Conservation (phyloP, 2,888 invertebrate species). For the Clivina fossor region DNA sequence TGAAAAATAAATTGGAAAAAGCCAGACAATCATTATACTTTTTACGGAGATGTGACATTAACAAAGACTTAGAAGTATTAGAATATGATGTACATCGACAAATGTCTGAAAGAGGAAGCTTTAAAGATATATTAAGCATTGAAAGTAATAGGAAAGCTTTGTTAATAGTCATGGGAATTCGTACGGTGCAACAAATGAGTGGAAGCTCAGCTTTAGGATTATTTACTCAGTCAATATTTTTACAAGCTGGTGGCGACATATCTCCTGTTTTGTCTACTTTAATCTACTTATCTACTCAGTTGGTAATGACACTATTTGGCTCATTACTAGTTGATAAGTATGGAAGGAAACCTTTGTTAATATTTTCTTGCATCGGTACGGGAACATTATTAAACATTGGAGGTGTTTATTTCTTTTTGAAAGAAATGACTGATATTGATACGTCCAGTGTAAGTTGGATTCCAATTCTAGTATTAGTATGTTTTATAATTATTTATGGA, state of each 20-base stretch:
- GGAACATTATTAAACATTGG: conserved; percentile 30
- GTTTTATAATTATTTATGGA: conserved; percentile 40
- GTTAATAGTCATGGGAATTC: conserved; percentile 59
- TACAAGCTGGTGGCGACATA: conserved; percentile 46
- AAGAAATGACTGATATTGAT: conserved; percentile 40
- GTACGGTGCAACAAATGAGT: conserved; percentile 46
- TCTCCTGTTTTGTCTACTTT: conserved; percentile 50
- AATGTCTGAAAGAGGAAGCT: conserved; percentile 52
- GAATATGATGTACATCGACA: conserved; percentile 45
- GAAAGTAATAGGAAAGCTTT: conserved; percentile 63
- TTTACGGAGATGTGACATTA: conserved; percentile 42
- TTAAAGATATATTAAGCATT: conserved; percentile 58
- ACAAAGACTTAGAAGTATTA: conserved; percentile 44
- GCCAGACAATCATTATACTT: conserved; percentile 42
- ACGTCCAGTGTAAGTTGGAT: conserved; percentile 40
- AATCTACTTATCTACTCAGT: conserved; percentile 52
- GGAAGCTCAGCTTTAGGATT: conserved; percentile 44
- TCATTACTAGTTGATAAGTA: conserved; percentile 48
- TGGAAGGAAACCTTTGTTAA: conserved; percentile 53
- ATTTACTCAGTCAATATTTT: conserved; percentile 47
- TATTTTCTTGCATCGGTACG: conserved; percentile 55
- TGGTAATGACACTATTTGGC: conserved; percentile 45
- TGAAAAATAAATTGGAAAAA: conserved; percentile 37
- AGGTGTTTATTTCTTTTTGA: conserved; percentile 46
- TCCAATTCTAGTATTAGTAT: conserved; percentile 41